phyloP scores from a whole-genome alignment of 1,140 invertebrate genomes.

The Trichoplusia ni region DNA sequence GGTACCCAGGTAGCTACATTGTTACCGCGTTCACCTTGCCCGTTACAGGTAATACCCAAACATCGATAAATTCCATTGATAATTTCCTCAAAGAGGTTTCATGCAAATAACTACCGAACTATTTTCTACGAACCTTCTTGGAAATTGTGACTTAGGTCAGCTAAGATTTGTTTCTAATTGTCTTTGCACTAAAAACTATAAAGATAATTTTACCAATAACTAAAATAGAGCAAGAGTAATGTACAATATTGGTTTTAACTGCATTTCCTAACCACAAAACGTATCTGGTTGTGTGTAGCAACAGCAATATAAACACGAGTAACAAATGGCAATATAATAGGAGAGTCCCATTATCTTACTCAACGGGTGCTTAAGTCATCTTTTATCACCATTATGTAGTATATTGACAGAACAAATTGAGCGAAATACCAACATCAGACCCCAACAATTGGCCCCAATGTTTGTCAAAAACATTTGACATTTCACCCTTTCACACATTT shows the following conservation, averaged over 20 bases:
- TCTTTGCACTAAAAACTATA: too few relatives aligned
- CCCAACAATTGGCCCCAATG: not conserved
- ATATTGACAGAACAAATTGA: constrained; percentile 26
- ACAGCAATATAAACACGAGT: constrained; percentile 28
- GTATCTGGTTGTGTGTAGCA: constrained; percentile 28
- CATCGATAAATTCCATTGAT: constrained; percentile 24
- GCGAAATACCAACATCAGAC: not conserved
- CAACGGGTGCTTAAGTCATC: constrained; percentile 19
- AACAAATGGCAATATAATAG: constrained; percentile 35
- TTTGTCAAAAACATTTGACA: not conserved
- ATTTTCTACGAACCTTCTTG: not conserved
- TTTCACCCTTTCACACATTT: not conserved
- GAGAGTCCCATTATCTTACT: constrained; percentile 21
- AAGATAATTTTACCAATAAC: not conserved
- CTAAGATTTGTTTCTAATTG: too few relatives aligned
- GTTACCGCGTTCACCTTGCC: constrained; percentile 22
- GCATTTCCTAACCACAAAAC: constrained; percentile 22
- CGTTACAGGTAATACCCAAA: constrained; percentile 9
- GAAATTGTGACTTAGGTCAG: too few relatives aligned
- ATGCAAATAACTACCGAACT: not conserved
- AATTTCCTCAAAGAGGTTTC: constrained; percentile 16
- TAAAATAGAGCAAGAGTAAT: constrained; percentile 8
- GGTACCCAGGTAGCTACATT: constrained; percentile 20
- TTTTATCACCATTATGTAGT: constrained; percentile 29
- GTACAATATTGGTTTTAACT: constrained; percentile 17